Base-by-base conservation (phyloP, 2,113 vertebrate genomes). In the Paradoxurus hermaphroditus region DNA sequence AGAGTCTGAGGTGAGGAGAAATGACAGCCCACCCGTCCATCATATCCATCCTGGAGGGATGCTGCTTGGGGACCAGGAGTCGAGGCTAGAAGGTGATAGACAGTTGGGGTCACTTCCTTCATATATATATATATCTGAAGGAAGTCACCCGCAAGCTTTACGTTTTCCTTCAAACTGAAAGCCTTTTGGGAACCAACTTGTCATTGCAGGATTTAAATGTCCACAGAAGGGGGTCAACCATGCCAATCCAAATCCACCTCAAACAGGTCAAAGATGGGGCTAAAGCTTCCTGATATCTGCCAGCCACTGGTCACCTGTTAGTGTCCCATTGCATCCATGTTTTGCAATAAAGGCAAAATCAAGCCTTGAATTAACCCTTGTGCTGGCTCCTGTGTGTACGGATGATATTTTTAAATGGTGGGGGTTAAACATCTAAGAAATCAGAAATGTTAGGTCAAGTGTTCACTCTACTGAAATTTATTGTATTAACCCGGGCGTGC, bases 391-490 rank as follows among this genome's bases (percentile, higher is more conserved):
- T 68, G 3, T 39, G 5, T 8, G 10, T 86, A 59, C 63, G n/a
- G 27, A 36, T 81, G 59, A 31, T 89, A 83, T 34, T 84, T 73
- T 93, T 90, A 91, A 94, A 46, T 34, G 46, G 8, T 14, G 13
- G 51, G 7, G 4, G 36, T 68, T 93, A 89, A 92, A 82, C 29
- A 94, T 16, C n/a, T 93, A 86, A 84, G 81, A 46, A 36, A 79
- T 56, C 23, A 75, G 63, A 93, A 86, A 86, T n/a, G 3, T 21
- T 75, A 85, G 92, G 12, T 77, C 11, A 29, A 68, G 16, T 93
- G 94, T 94, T 72, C 65, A n/a, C 94, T 93, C 3, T 53, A 51
- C 16, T 67, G 68, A 62, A 88, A 62, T 82, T 96, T 53, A 31
- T 92, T 75, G 73, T 44, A 67, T 63, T 59, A 94, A 84, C 4